Evolutionary conservation across 2,113 vertebrate species (phyloP).

Genomic region (Erpornis zantholeuca): DNA sequence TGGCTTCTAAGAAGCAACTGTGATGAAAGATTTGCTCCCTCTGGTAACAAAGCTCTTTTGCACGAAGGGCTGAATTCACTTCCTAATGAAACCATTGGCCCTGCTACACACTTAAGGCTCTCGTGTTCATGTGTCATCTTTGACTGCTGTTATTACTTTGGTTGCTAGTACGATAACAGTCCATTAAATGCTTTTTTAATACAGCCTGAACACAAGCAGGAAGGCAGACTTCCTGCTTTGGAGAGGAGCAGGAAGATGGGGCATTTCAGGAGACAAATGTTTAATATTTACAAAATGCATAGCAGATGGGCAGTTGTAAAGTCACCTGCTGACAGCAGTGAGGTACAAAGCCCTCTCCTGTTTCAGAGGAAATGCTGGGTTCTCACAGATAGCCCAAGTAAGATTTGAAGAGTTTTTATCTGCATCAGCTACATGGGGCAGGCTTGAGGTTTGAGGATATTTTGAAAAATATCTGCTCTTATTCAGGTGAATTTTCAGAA

Average conservation of each 20-base stretch:
- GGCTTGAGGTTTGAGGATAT: background rate
- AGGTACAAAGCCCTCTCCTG: background rate
- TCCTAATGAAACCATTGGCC: background rate
- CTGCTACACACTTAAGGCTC: background rate
- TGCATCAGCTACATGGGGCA: background rate
- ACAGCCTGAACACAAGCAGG: background rate
- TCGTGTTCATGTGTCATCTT: background rate
- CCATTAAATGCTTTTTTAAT: background rate
- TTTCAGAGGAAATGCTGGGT: background rate
- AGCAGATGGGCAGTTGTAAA: background rate
- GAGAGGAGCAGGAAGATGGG: background rate
- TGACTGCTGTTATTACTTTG: background rate
- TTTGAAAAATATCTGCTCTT: background rate
- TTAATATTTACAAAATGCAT: background rate
- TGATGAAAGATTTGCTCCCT: background rate
- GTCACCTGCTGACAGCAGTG: background rate
- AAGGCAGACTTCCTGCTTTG: conserved; percentile 23
- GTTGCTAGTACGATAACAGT: background rate
- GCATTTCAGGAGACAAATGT: background rate
- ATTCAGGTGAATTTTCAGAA: background rate
- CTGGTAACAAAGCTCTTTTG: background rate
- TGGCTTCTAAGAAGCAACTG: background rate
- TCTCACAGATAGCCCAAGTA: background rate
- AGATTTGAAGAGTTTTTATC: background rate
- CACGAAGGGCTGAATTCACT: background rate